Base-by-base conservation (phyloP, 1,140 invertebrate genomes). In the Hirudo medicinalis region DNA sequence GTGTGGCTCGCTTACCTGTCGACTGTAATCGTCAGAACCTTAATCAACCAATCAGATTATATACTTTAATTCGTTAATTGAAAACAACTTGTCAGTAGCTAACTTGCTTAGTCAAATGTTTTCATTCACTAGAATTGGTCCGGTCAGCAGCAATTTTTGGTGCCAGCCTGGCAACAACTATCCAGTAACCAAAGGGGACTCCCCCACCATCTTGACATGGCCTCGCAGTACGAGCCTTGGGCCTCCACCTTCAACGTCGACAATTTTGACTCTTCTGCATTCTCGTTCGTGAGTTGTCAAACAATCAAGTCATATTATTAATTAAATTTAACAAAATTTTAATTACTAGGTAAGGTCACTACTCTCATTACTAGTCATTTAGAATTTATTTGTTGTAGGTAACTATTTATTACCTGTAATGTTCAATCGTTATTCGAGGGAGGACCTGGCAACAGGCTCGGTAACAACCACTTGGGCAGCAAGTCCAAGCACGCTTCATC, bases 81-180 rank as follows among this genome's bases (percentile, higher is more conserved):
- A n/a, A n/a, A n/a, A n/a, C n/a, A n/a, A n/a, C n/a, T n/a, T n/a
- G n/a, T n/a, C n/a, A n/a, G n/a, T n/a, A n/a, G n/a, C n/a, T n/a
- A n/a, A n/a, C n/a, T n/a, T n/a, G n/a, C n/a, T n/a, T n/a, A n/a
- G n/a, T n/a, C n/a, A n/a, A n/a, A n/a, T 27, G 8, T 70, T 40
- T 20, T 68, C 4, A 20, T 49, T 22, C 13, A 15, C 9, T n/a
- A 69, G 27, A 70, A 27, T 70, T 91, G 90, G 89, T 87, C 89
- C 9, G 85, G 86, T 53, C 87, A 88, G 74, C 82, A 87, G 66
- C 89, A 90, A 78, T 84, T 86, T 4, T 86, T 92, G 72, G 90
- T 91, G 57, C 90, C 90, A n/a, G 89, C 89, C 0, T 92, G 90
- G 90, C 89, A 90, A 76, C 90, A 91, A 76, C 83, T 88, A 70